Evolutionary conservation across 2,888 invertebrate species (phyloP).

Genomic region (Hecatera dysodea): DNA sequence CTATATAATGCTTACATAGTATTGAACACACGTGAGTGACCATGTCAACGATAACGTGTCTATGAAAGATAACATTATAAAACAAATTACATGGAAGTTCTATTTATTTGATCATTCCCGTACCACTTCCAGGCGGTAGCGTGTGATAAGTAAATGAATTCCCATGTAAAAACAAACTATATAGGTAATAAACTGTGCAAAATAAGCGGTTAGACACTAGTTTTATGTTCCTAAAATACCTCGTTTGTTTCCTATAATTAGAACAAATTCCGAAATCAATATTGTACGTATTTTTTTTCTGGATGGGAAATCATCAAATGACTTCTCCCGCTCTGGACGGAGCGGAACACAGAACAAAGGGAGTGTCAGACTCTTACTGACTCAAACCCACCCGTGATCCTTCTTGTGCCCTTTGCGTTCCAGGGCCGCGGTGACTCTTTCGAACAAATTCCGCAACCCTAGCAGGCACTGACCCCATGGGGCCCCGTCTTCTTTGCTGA

Average conservation of each 20-base stretch:
- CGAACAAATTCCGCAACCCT: too few relatives aligned
- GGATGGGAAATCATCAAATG: too few relatives aligned
- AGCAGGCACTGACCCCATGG: too few relatives aligned
- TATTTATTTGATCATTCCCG: not conserved
- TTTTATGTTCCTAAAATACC: not conserved
- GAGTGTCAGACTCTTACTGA: too few relatives aligned
- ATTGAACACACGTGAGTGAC: not conserved
- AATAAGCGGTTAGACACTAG: not conserved
- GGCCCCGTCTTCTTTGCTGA: too few relatives aligned
- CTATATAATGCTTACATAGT: not conserved
- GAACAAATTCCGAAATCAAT: not conserved
- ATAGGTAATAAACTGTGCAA: conserved; percentile 5
- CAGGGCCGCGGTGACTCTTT: too few relatives aligned
- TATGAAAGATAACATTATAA: conserved; percentile 21
- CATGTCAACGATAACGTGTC: conserved; percentile 9
- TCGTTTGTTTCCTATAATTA: not conserved
- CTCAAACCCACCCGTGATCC: too few relatives aligned
- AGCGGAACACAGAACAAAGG: too few relatives aligned
- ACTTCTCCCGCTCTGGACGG: too few relatives aligned
- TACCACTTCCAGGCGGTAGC: conserved; percentile 3
- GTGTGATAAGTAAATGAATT: conserved; percentile 10
- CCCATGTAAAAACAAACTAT: conserved; percentile 10
- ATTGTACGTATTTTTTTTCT: too few relatives aligned
- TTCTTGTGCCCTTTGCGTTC: too few relatives aligned
- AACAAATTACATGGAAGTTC: conserved; percentile 9